Evolutionary conservation across 2,113 vertebrate species (phyloP).

Genomic region (Notarius quadriscutis): DNA sequence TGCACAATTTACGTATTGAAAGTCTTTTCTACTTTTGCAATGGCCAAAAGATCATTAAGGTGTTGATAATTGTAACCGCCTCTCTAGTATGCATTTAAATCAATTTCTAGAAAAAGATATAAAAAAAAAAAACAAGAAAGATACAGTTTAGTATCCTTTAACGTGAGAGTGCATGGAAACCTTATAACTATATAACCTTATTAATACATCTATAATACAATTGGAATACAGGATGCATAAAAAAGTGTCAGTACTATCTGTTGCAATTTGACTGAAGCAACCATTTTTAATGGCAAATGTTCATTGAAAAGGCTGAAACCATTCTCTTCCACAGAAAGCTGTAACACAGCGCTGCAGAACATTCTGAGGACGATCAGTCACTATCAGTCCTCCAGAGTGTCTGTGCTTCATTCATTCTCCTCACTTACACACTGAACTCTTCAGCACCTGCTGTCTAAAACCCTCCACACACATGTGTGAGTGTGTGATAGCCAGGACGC

Average conservation of each 20-base stretch:
- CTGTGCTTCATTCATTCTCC: slow-evolving; percentile 27
- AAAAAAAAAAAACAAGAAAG: background rate
- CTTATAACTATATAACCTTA: background rate
- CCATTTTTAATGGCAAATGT: background rate
- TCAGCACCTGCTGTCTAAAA: slow-evolving; percentile 14
- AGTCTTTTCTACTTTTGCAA: too few species aligned
- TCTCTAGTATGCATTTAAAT: background rate
- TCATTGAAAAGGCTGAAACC: background rate
- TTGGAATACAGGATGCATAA: background rate
- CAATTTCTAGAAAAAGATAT: background rate
- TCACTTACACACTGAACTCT: background rate
- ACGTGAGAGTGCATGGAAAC: background rate
- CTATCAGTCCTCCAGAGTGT: slow-evolving; percentile 10
- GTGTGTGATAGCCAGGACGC: background rate
- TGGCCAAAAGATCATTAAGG: too few species aligned
- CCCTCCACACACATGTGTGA: slow-evolving; percentile 14
- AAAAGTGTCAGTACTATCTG: background rate
- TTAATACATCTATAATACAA: background rate
- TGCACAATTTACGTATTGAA: too few species aligned
- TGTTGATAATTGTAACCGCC: too few species aligned
- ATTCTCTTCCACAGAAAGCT: slow-evolving; percentile 5
- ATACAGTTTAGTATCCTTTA: background rate
- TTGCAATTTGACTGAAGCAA: background rate
- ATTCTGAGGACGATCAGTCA: background rate
- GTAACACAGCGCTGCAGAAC: background rate